These are phyloP conservation scores for Lepidonotus clava DNA, from an alignment of 2,888 invertebrate genomes.

Conservation along the genomic window DNA sequence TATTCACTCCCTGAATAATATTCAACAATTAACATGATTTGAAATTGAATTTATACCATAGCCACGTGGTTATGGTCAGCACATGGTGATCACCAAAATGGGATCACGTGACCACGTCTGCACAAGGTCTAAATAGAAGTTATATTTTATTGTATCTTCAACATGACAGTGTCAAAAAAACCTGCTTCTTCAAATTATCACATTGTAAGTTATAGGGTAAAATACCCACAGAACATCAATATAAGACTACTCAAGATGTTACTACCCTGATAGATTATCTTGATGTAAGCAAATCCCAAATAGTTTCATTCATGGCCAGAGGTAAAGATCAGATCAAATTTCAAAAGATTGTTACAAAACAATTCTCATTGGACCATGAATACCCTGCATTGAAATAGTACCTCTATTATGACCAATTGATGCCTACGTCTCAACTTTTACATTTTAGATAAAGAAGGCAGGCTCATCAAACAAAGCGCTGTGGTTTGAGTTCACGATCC, in stretches of 20 bases:
- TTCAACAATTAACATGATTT: no score
- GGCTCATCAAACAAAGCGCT: neutral
- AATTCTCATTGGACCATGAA: neutral
- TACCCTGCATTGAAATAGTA: neutral
- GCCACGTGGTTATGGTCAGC: no score
- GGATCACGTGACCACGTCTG: no score
- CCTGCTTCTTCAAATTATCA: no score
- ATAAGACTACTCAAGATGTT: neutral
- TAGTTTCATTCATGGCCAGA: neutral
- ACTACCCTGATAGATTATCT: neutral
- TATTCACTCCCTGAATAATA: no score
- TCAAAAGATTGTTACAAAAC: neutral
- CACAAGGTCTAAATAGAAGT: no score
- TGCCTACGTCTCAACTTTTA: neutral
- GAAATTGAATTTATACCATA: no score
- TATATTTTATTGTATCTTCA: no score
- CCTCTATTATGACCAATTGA: neutral
- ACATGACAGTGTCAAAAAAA: no score
- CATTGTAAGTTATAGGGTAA: no score
- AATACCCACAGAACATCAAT: no score
- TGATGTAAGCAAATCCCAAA: neutral
- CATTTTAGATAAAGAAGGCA: neutral
- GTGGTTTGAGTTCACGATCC: slow-evolving; percentile 4
- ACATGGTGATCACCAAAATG: no score
- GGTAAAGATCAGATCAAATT: neutral